Evolutionary conservation across 1,140 invertebrate genomes (phyloP), one percentile per base, ranked within the genome.

Genomic region (Lysiphlebus fabarum): DNA sequence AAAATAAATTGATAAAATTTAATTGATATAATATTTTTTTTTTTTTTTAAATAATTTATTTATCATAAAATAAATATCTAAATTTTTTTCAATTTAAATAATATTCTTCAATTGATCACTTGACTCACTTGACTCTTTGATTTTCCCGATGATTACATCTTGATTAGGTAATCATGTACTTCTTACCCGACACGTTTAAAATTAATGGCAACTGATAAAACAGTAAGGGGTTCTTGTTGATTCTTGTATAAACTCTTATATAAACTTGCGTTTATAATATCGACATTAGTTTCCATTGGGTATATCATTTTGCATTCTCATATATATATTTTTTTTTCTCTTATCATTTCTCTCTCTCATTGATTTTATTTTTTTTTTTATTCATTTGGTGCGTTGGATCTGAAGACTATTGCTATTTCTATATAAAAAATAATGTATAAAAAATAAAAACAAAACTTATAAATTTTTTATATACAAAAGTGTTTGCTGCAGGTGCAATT

Each of bases 151-250:
- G 38, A 50, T 50, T 40, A 51, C 37, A 58, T 58, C 56, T 58
- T 58, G 56, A 58, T 58, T 58, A 36, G 56, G 56, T 51, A 58
- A 58, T 58, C 56, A 58, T 58, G 56, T 43, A 51, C 47, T 58
- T 58, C 56, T 58, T 57, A 47, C n/a, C 56, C 33, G n/a, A 40
- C 49, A 50, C 54, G 44, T 56, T 56, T 33, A 34, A 33, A 40
- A 56, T 47, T 56, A 40, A 48, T 56, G 54, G 44, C 11, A 37
- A 43, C 34, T 33, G 54, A 56, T 56, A 56, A 45, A 56, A n/a
- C 41, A 33, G 41, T 42, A 11, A 53, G n/a, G 17, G 17, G 17
- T 26, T 33, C 11, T 26, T 26, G 50, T 42, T 34, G 26, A 6
- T 44, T 26, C n/a, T 54, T 7, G n/a, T 8, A 40, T 2, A 40